phyloP scores from a whole-genome alignment of 2,888 invertebrate genomes.

The Nomada ruficornis region DNA sequence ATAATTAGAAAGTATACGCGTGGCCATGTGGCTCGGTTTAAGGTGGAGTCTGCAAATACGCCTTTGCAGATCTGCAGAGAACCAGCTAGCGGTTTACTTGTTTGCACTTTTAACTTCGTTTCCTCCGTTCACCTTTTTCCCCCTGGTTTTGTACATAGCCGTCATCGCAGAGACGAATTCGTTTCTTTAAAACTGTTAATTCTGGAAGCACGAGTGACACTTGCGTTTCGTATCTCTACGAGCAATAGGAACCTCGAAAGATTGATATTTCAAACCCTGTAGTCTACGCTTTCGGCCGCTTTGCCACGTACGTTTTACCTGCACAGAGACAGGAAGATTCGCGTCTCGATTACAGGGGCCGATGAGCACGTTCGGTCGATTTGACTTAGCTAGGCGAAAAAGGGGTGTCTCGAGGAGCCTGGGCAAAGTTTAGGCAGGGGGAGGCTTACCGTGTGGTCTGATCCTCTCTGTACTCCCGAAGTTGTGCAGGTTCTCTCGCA shows the following conservation, averaged over 20 bases:
- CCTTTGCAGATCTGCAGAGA: constrained; percentile 39
- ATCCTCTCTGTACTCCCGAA: constrained; percentile 30
- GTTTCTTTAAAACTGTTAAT: neutral
- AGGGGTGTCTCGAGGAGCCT: constrained; percentile 68
- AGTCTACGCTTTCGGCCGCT: constrained; percentile 8
- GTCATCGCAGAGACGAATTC: neutral
- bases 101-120: constrained; percentile 51
- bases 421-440: constrained; percentile 45
- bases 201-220: neutral
- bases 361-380: constrained; percentile 70
- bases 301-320: constrained; percentile 27
- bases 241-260: neutral
- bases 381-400: constrained; percentile 67
- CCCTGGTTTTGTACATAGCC: neutral
- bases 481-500: constrained; percentile 31
- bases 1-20: constrained; percentile 70
- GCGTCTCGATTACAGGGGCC: constrained; percentile 69
- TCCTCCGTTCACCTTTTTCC: constrained; percentile 20
- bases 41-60: constrained; percentile 68
- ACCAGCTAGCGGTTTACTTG: constrained; percentile 47
- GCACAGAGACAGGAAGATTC: constrained; percentile 57
- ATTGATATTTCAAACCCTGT: constrained; percentile 19
- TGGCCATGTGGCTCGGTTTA: constrained; percentile 59
- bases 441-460: constrained; percentile 25
- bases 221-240: neutral